Evolutionary conservation across 2,888 invertebrate genomes (phyloP).

Genomic region (Hypena proboscidalis): DNA sequence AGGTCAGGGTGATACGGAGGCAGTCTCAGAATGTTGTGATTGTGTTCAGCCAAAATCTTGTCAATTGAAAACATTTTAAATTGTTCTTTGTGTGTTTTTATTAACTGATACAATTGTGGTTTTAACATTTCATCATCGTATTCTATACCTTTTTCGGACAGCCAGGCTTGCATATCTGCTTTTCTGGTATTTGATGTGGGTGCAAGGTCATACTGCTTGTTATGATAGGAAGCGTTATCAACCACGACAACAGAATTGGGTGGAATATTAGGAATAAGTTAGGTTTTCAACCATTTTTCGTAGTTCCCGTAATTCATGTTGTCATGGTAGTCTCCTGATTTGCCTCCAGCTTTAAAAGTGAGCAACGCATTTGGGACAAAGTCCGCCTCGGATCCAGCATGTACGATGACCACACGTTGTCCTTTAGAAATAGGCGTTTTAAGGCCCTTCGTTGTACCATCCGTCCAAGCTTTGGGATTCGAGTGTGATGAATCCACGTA

Average conservation of each 20-base stretch:
- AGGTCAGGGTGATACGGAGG: too few species aligned
- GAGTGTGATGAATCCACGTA: conserved; percentile 37
- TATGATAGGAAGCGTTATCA: conserved; percentile 7
- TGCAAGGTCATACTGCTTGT: conserved; percentile 9
- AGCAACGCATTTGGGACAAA: conserved; percentile 21
- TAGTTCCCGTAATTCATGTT: conserved; percentile 41
- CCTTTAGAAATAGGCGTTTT: not conserved
- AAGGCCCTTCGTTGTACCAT: not conserved
- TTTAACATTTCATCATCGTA: too few species aligned
- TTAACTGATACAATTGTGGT: too few species aligned
- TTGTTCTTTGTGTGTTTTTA: too few species aligned
- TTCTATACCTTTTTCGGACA: too few species aligned
- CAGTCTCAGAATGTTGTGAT: not conserved
- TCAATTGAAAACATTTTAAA: too few species aligned
- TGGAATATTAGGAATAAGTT: conserved; percentile 10
- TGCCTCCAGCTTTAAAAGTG: conserved; percentile 29
- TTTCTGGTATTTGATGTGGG: conserved; percentile 9
- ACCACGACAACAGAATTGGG: conserved; percentile 10
- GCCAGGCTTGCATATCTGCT: conserved; percentile 8
- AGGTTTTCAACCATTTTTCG: conserved; percentile 6
- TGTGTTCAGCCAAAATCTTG: too few species aligned
- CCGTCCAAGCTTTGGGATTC: not conserved
- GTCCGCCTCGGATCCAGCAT: not conserved
- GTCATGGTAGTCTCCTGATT: conserved; percentile 45
- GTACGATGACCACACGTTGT: not conserved